Evolutionary conservation across 2,113 vertebrate genomes (phyloP).

Genomic region (Elephas maximus): DNA sequence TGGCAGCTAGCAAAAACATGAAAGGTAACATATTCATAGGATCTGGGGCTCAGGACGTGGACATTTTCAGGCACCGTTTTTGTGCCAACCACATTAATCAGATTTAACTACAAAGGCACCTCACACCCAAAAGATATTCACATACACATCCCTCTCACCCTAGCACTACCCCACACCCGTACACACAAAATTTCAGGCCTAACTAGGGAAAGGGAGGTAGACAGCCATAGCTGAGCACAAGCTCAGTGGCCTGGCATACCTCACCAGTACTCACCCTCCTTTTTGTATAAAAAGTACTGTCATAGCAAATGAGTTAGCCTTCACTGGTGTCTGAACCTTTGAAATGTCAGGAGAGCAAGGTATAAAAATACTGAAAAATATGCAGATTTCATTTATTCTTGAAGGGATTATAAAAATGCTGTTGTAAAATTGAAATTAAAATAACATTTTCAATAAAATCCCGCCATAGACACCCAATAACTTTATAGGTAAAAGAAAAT

Average conservation of each 20-base stretch:
- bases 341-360: not conserved
- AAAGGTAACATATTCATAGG: too few species aligned
- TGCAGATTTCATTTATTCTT: not conserved
- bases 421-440: not conserved
- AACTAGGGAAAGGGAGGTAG: not conserved
- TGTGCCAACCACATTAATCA: not conserved
- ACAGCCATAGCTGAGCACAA: rapidly evolving
- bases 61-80: not conserved
- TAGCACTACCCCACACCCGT: not conserved
- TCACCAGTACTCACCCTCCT: not conserved
- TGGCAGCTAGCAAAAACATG: too few species aligned
- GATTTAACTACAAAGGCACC: not conserved
- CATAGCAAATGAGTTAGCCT: not conserved
- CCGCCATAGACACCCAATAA: not conserved
- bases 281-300: not conserved
- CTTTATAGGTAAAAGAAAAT: not conserved
- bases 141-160: not conserved
- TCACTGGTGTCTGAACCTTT: not conserved
- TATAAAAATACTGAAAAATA: not conserved
- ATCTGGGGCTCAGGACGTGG: too few species aligned
- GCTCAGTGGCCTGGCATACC: rapidly evolving
- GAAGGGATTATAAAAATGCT: not conserved
- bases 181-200: not conserved
- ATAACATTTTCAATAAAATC: not conserved
- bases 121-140: not conserved